phyloP scores from a whole-genome alignment of 2,113 vertebrate species.

The Bostrychus sinensis region DNA sequence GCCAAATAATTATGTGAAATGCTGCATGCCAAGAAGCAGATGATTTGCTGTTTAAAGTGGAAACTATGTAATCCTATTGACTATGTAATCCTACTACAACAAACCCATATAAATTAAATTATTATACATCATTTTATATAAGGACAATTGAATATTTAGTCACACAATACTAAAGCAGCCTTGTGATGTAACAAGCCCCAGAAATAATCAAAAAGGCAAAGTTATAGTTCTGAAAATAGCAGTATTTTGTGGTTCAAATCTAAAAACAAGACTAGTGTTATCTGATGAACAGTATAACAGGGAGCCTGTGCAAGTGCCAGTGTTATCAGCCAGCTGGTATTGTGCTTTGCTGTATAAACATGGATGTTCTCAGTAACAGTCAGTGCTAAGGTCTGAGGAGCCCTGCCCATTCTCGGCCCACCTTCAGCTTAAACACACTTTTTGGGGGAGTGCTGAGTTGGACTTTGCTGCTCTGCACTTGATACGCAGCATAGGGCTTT shows the following conservation, averaged over 20 bases:
- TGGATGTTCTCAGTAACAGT: conserved; percentile 80
- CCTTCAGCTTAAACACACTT: conserved; percentile 71
- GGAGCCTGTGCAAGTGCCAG: conserved; percentile 34
- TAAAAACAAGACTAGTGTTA: conserved; percentile 31
- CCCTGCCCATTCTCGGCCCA: conserved; percentile 66
- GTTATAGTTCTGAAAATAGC: not conserved
- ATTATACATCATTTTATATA: conserved; percentile 65
- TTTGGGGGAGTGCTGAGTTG: conserved; percentile 67
- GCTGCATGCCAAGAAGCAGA: too few species aligned
- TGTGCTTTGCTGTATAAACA: conserved; percentile 82
- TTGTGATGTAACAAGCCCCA: too few species aligned
- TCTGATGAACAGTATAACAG: conserved; percentile 31
- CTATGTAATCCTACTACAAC: too few species aligned
- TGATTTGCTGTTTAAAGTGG: too few species aligned
- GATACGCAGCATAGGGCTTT: conserved; percentile 54
- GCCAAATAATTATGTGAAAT: too few species aligned
- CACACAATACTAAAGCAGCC: too few species aligned
- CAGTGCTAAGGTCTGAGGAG: conserved; percentile 79
- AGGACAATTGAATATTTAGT: conserved; percentile 1
- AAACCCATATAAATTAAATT: too few species aligned
- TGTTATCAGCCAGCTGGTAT: conserved; percentile 80
- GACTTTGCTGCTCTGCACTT: conserved; percentile 36
- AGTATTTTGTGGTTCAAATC: not conserved
- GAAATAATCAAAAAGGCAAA: conserved; percentile 49
- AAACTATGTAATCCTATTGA: too few species aligned